Base-by-base conservation (phyloP, 1,140 invertebrate species). In the Oryzaephilus surinamensis region DNA sequence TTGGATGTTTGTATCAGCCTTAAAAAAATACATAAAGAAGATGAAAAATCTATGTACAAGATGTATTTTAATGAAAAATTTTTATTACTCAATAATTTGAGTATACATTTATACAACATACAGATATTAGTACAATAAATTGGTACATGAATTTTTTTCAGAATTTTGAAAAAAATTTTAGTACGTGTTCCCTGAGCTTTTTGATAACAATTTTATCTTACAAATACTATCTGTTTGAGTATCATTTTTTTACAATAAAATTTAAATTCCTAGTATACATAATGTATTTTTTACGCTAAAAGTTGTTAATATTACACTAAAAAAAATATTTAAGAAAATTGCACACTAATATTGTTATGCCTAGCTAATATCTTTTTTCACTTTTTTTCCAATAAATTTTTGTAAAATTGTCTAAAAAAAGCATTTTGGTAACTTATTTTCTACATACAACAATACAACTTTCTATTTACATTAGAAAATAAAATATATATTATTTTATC, bases 181-280 rank as follows among this genome's bases (percentile, higher is more conserved):
- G 18, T 38, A 33, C 35, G 38, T 48, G 48, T 41, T 53, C 51
- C 51, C 51, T 53, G 51, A 53, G 51, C 48, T 26, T 38, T 41
- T 43, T 39, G 38, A 45, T 45, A 45, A 48, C 43, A 41, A 43
- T 40, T 21, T 2, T 47, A 46, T 43, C 40, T 46, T 43, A 43
- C 36, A 37, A n/a, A 32, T 48, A 45, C 38, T n/a, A n/a, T 38
- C 34, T 20, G 32, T 38, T 18, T 34, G 38, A 45, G 38, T 45
- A 48, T 48, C 38, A 21, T 46, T 46, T 36, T 19, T 16, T 20
- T 36, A 26, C 28, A 36, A n/a, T 36, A 36, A 36, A 36, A 36
- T n/a, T n/a, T 36, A 36, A 36, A 27, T 36, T 33, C 28, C 33
- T 36, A 36, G 33, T 36, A 36, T 36, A 36, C 33, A 36, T n/a